Conservation (phyloP, 2,888 invertebrate genomes). For the Deilephila porcellus region DNA sequence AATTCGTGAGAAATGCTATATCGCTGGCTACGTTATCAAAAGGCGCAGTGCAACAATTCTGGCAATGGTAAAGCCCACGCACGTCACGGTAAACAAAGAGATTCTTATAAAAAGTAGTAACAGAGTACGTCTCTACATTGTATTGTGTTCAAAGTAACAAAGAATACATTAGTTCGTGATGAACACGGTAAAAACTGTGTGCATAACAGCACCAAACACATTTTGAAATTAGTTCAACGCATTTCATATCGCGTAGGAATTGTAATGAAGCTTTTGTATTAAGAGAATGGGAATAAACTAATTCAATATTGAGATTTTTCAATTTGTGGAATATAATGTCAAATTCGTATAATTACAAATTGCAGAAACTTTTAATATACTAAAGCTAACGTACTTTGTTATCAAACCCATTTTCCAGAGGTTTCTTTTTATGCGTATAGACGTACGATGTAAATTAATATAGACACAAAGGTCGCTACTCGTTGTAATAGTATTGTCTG, state of each 20-base stretch:
- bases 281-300: background rate
- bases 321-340: too few species aligned
- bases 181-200: constrained; percentile 31
- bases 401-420: background rate
- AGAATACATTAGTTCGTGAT: constrained; percentile 59
- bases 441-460: background rate
- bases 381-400: background rate
- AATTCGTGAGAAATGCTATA: constrained; percentile 32
- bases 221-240: background rate
- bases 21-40: constrained; percentile 51
- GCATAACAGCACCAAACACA: background rate
- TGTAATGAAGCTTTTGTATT: background rate
- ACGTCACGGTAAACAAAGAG: constrained; percentile 58
- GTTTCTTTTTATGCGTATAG: background rate
- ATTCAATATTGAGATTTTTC: background rate
- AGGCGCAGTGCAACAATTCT: constrained; percentile 50
- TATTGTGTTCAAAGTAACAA: constrained; percentile 54
- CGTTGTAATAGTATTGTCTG: background rate
- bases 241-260: background rate
- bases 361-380: background rate
- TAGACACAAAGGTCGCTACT: background rate
- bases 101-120: constrained; percentile 23
- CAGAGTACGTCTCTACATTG: constrained; percentile 52
- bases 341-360: too few species aligned
- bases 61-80: constrained; percentile 62